Evolutionary conservation across 2,888 invertebrate species (phyloP), one percentile per base, ranked within the genome.

Genomic region (Apodemia mormo): DNA sequence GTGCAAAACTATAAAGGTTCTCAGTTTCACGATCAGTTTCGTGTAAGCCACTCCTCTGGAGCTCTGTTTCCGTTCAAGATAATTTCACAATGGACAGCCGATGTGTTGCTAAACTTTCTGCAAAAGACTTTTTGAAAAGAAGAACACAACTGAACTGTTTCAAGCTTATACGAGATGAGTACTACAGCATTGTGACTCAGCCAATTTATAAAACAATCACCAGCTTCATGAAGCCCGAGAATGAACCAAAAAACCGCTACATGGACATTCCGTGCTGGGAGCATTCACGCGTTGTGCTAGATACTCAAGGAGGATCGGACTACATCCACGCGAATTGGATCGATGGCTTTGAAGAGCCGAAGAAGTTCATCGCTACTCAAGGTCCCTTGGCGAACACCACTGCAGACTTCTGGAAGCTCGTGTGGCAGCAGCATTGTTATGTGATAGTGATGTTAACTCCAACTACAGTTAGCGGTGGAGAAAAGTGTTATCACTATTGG

Each of bases 351-450:
- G 58, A 58, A 58, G 58, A 58, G 56, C 58, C 58, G 58, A 58
- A 58, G 58, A 58, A 58, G 58, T 58, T 58, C 58, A 58, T 58
- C 58, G 58, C 58, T n/a, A 58, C n/a, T 29, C 58, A 58, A 58
- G 58, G 9, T 58, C 58, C 58, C 58, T 58, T 58, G 58, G 58
- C n/a, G 58, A 8, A 58, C 58, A 58, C 58, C 58, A 58, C 58
- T 58, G 58, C 58, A 58, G 58, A 58, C 58, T 58, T 58, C 58
- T 58, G 5, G 5, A 58, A n/a, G 58, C 58, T 58, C 58, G 58
- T 6, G 58, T 58, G 5, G 58, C 58, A 58, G 58, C 58, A 58
- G 58, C n/a, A 29, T 58, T 58, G 7, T 3, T 58, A 58, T 58
- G 58, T 58, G 7, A 58, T 58, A 58, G 58, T 58, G 8, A 58